Conservation (phyloP, 2,797 vertebrate species). For the Hephaestus fuliginosus region DNA sequence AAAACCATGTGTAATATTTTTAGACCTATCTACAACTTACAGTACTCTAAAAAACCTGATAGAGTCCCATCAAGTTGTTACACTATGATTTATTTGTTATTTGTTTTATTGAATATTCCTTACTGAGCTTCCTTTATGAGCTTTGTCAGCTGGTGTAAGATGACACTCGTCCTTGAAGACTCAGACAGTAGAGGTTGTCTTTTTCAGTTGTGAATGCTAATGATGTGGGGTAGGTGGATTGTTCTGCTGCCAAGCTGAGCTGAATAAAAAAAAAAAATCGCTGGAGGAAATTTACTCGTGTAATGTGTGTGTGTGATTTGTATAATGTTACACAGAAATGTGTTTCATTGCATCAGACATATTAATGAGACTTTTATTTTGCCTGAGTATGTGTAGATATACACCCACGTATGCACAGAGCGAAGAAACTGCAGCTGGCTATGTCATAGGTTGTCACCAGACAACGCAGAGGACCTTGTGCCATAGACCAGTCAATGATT, state of each 20-base stretch:
- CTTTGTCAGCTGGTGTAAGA: slow-evolving; percentile 1
- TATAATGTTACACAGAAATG: neutral
- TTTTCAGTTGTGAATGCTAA: slow-evolving; percentile 15
- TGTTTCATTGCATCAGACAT: neutral
- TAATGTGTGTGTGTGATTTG: neutral
- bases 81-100: neutral
- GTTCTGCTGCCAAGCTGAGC: neutral
- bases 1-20: neutral
- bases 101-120: neutral
- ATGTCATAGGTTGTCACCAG: slow-evolving; percentile 43
- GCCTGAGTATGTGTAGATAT: slow-evolving; percentile 1
- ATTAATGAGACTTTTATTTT: neutral
- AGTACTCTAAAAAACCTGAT: neutral
- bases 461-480: slow-evolving; percentile 66
- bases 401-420: neutral
- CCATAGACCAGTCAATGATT: slow-evolving; percentile 73
- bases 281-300: neutral
- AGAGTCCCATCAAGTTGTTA: neutral
- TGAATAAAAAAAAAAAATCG: neutral
- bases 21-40: too few species aligned
- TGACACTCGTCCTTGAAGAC: slow-evolving; percentile 15
- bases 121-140: neutral
- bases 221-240: slow-evolving; percentile 7
- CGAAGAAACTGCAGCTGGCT: neutral
- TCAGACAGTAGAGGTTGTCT: neutral